A percentile compares a stretch with the other conserved stretches of the same genome.
Evolutionary conservation across 2,888 invertebrate species (phyloP).

Genomic region (Cloeon dipterum): DNA sequence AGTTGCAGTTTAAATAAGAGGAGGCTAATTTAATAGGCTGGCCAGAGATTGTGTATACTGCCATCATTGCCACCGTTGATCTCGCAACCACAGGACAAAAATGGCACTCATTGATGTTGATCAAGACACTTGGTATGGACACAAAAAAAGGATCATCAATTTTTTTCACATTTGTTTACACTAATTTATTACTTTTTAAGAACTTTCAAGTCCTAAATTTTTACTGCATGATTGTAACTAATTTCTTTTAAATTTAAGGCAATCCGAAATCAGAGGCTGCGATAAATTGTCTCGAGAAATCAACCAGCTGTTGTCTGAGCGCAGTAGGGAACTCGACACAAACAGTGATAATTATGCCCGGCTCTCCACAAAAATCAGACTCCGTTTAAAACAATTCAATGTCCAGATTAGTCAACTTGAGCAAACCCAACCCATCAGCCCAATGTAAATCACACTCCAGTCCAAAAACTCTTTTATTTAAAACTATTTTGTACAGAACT

Average conservation of each 20-base stretch:
- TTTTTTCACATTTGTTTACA: conserved; percentile 1
- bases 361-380: conserved; percentile 30
- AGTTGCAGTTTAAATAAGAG: too few species aligned
- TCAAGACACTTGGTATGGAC: conserved; percentile 23
- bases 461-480: not conserved
- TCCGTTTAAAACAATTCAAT: conserved; percentile 34
- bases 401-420: conserved; percentile 30
- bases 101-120: conserved; percentile 23
- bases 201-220: not conserved
- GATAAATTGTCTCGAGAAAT: conserved; percentile 36
- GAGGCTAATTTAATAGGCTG: too few species aligned
- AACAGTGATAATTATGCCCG: conserved; percentile 29
- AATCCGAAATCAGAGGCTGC: conserved; percentile 38
- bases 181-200: not conserved
- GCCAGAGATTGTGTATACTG: too few species aligned
- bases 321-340: conserved; percentile 25
- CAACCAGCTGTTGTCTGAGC: conserved; percentile 30
- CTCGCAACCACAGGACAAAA: too few species aligned
- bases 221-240: too few species aligned
- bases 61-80: too few species aligned
- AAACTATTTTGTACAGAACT: conserved; percentile 20
- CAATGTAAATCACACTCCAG: not conserved
- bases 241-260: conserved; percentile 21
- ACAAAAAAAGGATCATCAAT: too few species aligned
- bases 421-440: conserved; percentile 21